Base-by-base conservation (phyloP, 2,888 invertebrate genomes). In the Philaethria dido region DNA sequence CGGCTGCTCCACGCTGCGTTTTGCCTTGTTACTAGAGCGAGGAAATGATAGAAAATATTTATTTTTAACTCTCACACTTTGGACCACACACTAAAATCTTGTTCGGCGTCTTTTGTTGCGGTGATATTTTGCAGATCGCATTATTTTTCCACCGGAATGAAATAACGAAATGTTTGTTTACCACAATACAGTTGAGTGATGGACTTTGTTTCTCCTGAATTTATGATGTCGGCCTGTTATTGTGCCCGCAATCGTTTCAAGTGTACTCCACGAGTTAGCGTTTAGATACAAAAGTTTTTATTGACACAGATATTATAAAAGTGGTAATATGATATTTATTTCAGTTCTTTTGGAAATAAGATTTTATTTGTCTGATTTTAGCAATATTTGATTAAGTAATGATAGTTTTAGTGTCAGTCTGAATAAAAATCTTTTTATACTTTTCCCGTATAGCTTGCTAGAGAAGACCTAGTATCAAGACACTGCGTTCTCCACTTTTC, bases 111-210 rank as follows among this genome's bases (percentile, higher is more conserved):
- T 63, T 68, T 72, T 70, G 72, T 70, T 63, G 44, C 45, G 61
- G 64, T 20, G 63, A 70, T 70, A 70, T 72, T 69, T 70, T 44
- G 63, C 69, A 69, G 70, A 70, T 69, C 62, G 61, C 65, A 65
- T 69, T 69, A 68, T 70, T 66, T 72, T 65, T 64, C 36, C 68
- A 48, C 36, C 52, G 42, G 55, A 65, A 68, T 45, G 70, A 63
- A 70, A 70, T 61, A 70, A 61, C 67, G 29, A 50, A 61, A 33
- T 59, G 62, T 66, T 68, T 70, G 70, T 70, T 68, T 63, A 42
- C 62, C 44, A 11, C 29, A 6, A 11, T 16, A 16, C 25, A 8
- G 42, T 42, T 68, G 62, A 68, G 54, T 25, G 68, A 68, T 64
- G 59, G 59, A 59, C 64, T 59, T 69, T 69, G 69, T 66, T 66